Conservation (phyloP, 2,888 invertebrate genomes). For the Lasioglossum oenotherae region DNA sequence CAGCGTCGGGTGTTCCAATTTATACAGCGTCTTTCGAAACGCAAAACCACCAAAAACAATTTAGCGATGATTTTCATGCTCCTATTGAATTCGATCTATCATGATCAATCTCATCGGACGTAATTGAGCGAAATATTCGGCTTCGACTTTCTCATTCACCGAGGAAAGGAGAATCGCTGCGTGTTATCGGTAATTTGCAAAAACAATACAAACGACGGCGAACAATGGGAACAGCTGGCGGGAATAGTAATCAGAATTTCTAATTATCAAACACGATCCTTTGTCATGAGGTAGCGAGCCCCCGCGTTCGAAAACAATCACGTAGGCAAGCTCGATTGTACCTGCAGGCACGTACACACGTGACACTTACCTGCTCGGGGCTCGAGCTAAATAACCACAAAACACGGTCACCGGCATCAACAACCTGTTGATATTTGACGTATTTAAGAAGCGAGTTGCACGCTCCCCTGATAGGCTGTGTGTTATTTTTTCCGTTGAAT, state of each 20-base stretch:
- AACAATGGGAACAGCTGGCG: not conserved
- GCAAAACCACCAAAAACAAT: not conserved
- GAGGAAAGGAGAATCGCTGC: not conserved
- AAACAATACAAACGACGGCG: not conserved
- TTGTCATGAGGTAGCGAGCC: not conserved
- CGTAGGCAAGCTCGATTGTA: constrained; percentile 17
- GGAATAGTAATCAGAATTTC: constrained; percentile 14
- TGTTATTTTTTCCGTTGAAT: constrained; percentile 59
- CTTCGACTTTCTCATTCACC: not conserved
- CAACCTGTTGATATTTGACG: constrained; percentile 75
- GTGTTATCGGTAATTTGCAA: not conserved
- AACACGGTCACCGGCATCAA: constrained; percentile 69
- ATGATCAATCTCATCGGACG: not conserved
- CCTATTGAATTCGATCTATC: not conserved
- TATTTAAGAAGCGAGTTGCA: constrained; percentile 67
- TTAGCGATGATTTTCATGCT: not conserved
- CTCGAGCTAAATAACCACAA: constrained; percentile 65
- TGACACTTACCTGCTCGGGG: constrained; percentile 50
- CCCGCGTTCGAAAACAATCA: constrained; percentile 37
- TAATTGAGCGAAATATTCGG: not conserved
- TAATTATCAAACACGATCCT: constrained; percentile 31
- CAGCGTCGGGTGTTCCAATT: not conserved
- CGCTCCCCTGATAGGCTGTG: constrained; percentile 11
- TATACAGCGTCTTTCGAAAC: not conserved
- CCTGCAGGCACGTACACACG: constrained; percentile 28